Percentiles rank a stretch among this genome's conserved stretches.
Conservation (phyloP, 1,140 invertebrate genomes). For the Diprion similis region DNA sequence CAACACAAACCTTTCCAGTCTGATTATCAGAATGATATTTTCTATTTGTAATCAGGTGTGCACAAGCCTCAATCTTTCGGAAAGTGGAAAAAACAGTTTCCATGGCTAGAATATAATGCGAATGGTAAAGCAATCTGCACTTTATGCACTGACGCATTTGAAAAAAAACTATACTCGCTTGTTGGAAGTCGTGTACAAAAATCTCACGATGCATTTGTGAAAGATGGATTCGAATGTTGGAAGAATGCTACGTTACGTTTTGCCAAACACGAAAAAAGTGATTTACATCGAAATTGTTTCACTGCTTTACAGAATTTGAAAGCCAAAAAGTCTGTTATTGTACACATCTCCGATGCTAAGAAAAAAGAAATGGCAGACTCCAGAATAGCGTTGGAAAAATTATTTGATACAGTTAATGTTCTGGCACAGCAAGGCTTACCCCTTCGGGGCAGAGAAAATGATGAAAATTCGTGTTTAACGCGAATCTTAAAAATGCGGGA, state of each 20-base stretch:
- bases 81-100: background rate
- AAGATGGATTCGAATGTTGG: conserved; percentile 17
- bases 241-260: conserved; percentile 20
- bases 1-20: background rate
- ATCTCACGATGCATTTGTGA: background rate
- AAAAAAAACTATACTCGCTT: background rate
- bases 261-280: conserved; percentile 9
- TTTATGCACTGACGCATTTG: background rate
- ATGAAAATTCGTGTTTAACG: conserved; percentile 25
- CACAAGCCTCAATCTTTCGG: conserved; percentile 2
- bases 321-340: conserved; percentile 10
- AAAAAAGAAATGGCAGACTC: conserved; percentile 26
- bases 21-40: background rate
- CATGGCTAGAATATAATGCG: background rate
- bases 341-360: conserved; percentile 7
- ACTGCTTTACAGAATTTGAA: conserved; percentile 16
- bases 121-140: background rate
- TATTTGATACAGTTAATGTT: conserved; percentile 23
- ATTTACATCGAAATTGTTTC: conserved; percentile 16
- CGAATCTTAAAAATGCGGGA: conserved; percentile 21
- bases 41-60: background rate
- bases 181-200: background rate
- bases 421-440: conserved; percentile 27
- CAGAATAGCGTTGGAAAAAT: conserved; percentile 23
- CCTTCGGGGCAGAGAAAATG: conserved; percentile 21